Percentiles rank a stretch among this genome's conserved stretches.
phyloP scores from a whole-genome alignment of 2,888 invertebrate species.

The Silvanus unidentatus region DNA sequence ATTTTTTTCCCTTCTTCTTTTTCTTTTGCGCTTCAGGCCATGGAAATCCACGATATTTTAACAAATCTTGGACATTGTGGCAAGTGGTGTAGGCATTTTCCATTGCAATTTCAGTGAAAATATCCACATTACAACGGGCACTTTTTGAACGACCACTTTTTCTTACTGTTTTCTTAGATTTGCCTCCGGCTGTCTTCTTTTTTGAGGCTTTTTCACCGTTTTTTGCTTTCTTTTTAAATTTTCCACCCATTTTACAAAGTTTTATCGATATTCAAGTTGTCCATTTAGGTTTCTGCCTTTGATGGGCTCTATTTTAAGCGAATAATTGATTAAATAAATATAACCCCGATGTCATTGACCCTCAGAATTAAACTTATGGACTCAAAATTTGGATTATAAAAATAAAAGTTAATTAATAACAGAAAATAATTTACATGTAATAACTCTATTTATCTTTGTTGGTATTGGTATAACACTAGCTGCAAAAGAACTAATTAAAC shows the following conservation, averaged over 20 bases:
- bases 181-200: conserved; percentile 36
- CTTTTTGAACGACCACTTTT: conserved; percentile 54
- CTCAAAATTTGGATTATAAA: too few relatives aligned
- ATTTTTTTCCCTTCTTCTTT: conserved; percentile 73
- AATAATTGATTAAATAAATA: too few relatives aligned
- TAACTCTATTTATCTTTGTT: too few relatives aligned
- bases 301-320: too few relatives aligned
- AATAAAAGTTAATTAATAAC: too few relatives aligned
- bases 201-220: conserved; percentile 36
- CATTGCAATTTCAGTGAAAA: conserved; percentile 86
- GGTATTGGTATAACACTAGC: too few relatives aligned
- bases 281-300: too few relatives aligned
- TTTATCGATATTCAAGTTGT: too few relatives aligned
- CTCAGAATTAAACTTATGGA: too few relatives aligned
- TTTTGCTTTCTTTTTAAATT: conserved; percentile 48
- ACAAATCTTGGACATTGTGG: conserved; percentile 84
- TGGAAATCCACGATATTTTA: conserved; percentile 80
- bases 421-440: too few relatives aligned
- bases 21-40: conserved; percentile 85
- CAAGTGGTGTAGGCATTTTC: conserved; percentile 91
- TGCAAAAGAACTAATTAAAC: too few relatives aligned
- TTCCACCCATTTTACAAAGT: conserved; percentile 44
- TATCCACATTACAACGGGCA: conserved; percentile 71
- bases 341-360: too few relatives aligned
- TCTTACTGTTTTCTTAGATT: conserved; percentile 49